Percentiles rank a stretch among this genome's conserved stretches.
These are phyloP conservation scores for Hirtodrosophila trivittata DNA, from an alignment of 2,888 invertebrate genomes.

Conservation along the genomic window DNA sequence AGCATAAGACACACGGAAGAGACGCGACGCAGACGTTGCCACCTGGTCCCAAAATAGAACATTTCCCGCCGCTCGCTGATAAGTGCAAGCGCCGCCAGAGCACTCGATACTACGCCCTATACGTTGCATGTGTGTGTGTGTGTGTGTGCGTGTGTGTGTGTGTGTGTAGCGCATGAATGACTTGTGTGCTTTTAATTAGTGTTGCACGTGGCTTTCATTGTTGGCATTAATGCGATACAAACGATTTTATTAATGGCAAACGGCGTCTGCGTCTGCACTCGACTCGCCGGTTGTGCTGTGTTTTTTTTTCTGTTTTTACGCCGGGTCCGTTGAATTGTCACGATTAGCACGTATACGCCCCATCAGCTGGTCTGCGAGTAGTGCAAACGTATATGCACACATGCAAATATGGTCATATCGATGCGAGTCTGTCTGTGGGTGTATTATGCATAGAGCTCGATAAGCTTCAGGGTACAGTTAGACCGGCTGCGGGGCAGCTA, in stretches of 20 bases:
- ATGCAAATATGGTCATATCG: too few species aligned
- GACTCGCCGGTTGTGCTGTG: conserved; percentile 2
- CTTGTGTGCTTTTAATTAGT: conserved; percentile 45
- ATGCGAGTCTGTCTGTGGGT: neutral
- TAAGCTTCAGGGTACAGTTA: conserved; percentile 18
- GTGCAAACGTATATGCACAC: too few species aligned
- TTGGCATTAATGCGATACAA: conserved; percentile 20
- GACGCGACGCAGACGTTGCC: conserved; percentile 33
- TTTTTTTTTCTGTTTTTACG: too few species aligned
- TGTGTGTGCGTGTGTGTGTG: too few species aligned
- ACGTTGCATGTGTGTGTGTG: too few species aligned
- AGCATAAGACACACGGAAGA: conserved; percentile 13
- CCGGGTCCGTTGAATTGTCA: neutral
- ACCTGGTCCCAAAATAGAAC: conserved; percentile 35
- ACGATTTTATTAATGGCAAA: conserved; percentile 26
- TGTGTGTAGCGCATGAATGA: too few species aligned
- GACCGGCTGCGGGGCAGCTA: conserved; percentile 11
- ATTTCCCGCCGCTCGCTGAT: conserved; percentile 23
- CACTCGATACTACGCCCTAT: too few species aligned
- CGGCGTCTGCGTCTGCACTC: conserved; percentile 14
- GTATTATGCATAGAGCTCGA: too few species aligned
- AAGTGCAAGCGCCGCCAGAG: conserved; percentile 28
- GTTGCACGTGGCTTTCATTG: conserved; percentile 51
- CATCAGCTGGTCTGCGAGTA: neutral
- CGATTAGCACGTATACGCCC: conserved; percentile 28